Evolutionary conservation across 2,113 vertebrate genomes (phyloP).

Genomic region (Pollachius pollachius): DNA sequence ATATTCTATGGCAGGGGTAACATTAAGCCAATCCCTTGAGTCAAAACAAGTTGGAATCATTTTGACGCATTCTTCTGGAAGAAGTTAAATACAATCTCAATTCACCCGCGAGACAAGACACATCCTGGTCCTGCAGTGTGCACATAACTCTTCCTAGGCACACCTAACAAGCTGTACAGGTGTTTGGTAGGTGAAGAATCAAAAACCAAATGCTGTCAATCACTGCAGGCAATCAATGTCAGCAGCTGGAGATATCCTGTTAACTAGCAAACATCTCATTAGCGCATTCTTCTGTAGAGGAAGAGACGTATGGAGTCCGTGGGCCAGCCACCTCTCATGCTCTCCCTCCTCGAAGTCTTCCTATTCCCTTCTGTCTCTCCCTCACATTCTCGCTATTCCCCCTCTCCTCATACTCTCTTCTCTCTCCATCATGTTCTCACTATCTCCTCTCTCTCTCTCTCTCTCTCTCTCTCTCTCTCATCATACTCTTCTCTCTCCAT

Average conservation of each 20-base stretch:
- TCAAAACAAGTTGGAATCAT: too few species aligned
- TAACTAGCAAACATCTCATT: constrained; percentile 12
- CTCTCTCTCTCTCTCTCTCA: too few species aligned
- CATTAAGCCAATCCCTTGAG: too few species aligned
- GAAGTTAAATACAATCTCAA: too few species aligned
- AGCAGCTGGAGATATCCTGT: constrained; percentile 5
- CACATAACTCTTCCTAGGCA: neutral
- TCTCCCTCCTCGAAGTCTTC: neutral
- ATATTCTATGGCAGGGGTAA: too few species aligned
- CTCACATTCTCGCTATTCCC: neutral
- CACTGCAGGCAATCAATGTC: constrained; percentile 7
- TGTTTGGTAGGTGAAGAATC: neutral
- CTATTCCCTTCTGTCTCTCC: neutral
- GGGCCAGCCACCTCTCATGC: neutral
- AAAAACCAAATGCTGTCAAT: neutral
- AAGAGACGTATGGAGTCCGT: neutral
- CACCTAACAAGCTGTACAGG: neutral
- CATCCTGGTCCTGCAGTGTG: neutral
- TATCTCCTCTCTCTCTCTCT: too few species aligned
- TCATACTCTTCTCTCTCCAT: neutral
- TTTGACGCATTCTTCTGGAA: too few species aligned
- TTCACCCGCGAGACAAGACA: neutral
- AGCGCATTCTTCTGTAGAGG: neutral
- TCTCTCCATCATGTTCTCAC: too few species aligned
- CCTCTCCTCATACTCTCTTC: neutral